Evolutionary conservation across 2,797 vertebrate genomes (phyloP).

Genomic region (Remorina albescens): DNA sequence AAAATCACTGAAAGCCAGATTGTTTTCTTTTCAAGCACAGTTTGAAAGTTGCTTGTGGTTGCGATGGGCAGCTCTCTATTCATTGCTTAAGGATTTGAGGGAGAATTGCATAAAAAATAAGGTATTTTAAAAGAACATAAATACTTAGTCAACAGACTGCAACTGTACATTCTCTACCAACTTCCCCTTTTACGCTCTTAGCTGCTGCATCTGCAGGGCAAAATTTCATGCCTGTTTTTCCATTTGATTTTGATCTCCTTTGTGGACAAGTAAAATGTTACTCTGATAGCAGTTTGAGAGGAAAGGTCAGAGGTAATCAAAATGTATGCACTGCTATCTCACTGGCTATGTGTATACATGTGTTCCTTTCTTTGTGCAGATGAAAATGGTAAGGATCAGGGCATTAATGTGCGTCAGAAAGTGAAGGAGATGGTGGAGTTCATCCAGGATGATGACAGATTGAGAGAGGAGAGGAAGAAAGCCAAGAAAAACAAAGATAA

Average conservation of each 20-base stretch:
- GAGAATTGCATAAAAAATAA: background rate
- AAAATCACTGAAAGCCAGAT: background rate
- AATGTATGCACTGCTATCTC: too few species aligned
- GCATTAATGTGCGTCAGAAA: conserved; percentile 98
- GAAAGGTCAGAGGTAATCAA: too few species aligned
- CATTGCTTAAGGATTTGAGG: background rate
- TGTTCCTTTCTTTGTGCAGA: conserved; percentile 68
- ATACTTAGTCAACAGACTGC: too few species aligned
- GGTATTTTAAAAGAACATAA: background rate
- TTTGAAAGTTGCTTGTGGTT: background rate
- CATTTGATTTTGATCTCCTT: too few species aligned
- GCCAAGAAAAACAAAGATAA: conserved; percentile 99
- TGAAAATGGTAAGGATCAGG: conserved; percentile 97
- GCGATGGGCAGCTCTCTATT: background rate
- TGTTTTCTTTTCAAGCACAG: background rate
- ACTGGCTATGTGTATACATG: too few species aligned
- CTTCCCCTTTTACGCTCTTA: too few species aligned
- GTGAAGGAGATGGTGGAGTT: conserved; percentile 99
- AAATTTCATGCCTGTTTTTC: too few species aligned
- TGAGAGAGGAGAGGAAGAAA: conserved; percentile 97
- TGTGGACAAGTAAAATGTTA: too few species aligned
- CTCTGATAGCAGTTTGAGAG: too few species aligned
- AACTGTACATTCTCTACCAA: too few species aligned
- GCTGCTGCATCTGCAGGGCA: too few species aligned
- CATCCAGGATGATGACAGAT: conserved; percentile 95